Conservation (phyloP, 2,888 invertebrate genomes). For the Drosophila algonquin region DNA sequence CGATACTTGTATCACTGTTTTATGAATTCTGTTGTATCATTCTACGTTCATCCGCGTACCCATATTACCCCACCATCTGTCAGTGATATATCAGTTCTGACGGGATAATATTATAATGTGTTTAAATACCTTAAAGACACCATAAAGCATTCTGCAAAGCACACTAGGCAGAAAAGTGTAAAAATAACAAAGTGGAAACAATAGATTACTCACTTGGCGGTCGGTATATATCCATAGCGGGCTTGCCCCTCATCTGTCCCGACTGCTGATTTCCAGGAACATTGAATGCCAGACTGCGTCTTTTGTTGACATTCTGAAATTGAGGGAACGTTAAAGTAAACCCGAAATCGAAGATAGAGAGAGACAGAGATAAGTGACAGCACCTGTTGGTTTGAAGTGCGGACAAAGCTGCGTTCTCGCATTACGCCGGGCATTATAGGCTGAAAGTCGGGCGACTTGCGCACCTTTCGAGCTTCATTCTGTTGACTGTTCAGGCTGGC, state of each 20-base stretch:
- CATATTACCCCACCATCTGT: no score
- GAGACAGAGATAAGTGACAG: not conserved
- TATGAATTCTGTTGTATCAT: no score
- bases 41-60: no score
- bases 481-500: constrained; percentile 68
- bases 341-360: not conserved
- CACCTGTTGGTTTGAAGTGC: constrained; percentile 86
- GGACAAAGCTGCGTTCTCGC: constrained; percentile 89
- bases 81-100: not conserved
- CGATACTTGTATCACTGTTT: no score
- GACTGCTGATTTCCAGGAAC: constrained; percentile 83
- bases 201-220: constrained; percentile 89
- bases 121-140: not conserved
- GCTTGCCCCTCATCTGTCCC: constrained; percentile 87
- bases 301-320: constrained; percentile 87
- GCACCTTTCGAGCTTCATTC: constrained; percentile 79
- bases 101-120: not conserved
- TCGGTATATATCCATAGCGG: constrained; percentile 94
- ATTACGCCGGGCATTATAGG: constrained; percentile 84
- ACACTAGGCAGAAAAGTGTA: constrained; percentile 18
- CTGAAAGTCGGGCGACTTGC: constrained; percentile 83
- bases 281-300: constrained; percentile 90
- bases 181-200: constrained; percentile 4
- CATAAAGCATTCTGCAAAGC: constrained; percentile 29
- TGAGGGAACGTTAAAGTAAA: not conserved